Percentiles rank a stretch among this genome's conserved stretches.
Evolutionary conservation across 1,140 invertebrate genomes (phyloP).

Genomic region (Melipona quadrifasciata): DNA sequence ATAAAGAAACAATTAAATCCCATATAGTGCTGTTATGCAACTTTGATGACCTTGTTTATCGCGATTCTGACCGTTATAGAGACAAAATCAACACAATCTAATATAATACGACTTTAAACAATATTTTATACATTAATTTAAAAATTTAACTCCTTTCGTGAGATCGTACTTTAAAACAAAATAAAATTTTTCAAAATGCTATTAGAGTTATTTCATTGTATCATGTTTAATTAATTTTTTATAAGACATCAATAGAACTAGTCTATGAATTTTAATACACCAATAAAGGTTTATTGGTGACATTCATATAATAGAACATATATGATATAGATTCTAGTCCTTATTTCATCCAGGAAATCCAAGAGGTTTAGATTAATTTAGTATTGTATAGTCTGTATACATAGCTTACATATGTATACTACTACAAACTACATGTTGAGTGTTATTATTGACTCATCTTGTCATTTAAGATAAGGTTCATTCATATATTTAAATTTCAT

Average conservation of each 20-base stretch:
- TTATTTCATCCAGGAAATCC: neutral
- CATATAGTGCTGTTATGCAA: constrained; percentile 31
- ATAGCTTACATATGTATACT: neutral
- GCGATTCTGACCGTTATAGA: constrained; percentile 17
- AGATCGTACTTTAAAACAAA: neutral
- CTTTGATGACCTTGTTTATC: constrained; percentile 38
- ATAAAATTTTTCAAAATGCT: neutral
- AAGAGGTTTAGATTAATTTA: neutral
- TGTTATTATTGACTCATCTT: neutral
- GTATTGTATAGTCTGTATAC: neutral
- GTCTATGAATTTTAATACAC: neutral
- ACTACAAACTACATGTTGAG: neutral
- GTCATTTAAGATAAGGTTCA: neutral
- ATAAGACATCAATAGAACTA: neutral
- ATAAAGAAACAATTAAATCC: constrained; percentile 58
- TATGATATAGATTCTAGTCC: neutral
- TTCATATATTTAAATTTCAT: no score
- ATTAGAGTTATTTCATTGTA: neutral
- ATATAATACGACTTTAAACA: neutral
- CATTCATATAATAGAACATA: neutral
- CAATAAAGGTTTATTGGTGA: neutral
- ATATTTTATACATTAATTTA: neutral
- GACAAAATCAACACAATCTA: neutral
- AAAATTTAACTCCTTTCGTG: neutral
- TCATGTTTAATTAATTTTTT: neutral